phyloP scores from a whole-genome alignment of 2,113 vertebrate species.

The Isurus oxyrinchus region DNA sequence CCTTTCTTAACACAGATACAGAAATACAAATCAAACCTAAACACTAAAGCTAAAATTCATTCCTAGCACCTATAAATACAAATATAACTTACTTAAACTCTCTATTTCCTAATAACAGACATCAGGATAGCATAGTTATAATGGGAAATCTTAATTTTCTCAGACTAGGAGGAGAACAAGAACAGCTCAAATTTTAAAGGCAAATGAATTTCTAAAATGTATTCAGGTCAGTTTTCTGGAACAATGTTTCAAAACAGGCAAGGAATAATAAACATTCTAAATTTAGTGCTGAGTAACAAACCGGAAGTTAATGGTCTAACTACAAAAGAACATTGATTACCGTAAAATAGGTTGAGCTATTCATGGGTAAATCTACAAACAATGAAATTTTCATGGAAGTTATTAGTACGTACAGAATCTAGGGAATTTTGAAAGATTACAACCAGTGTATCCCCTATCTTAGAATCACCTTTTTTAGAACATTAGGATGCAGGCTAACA shows the following conservation, averaged over 20 bases:
- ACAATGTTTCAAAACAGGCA: not conserved
- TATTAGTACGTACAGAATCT: too few species aligned
- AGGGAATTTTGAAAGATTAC: too few species aligned
- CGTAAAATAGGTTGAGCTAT: not conserved
- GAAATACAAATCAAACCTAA: too few species aligned
- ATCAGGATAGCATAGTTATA: not conserved
- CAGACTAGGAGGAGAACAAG: not conserved
- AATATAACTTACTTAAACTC: too few species aligned
- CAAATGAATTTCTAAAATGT: not conserved
- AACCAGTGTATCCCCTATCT: too few species aligned
- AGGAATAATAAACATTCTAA: not conserved
- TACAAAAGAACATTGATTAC: not conserved
- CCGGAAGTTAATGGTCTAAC: not conserved
- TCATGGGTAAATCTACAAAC: not conserved
- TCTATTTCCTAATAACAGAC: not conserved
- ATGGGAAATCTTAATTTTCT: not conserved
- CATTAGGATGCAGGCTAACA: too few species aligned
- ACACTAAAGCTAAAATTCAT: too few species aligned
- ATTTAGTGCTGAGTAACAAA: not conserved
- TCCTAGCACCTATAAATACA: too few species aligned
- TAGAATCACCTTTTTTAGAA: too few species aligned
- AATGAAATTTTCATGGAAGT: not conserved
- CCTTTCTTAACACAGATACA: too few species aligned
- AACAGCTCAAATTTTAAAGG: not conserved
- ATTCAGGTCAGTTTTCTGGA: not conserved